These are phyloP conservation scores for Cecidostiba fungosa DNA, from an alignment of 2,888 invertebrate genomes.

Conservation along the genomic window DNA sequence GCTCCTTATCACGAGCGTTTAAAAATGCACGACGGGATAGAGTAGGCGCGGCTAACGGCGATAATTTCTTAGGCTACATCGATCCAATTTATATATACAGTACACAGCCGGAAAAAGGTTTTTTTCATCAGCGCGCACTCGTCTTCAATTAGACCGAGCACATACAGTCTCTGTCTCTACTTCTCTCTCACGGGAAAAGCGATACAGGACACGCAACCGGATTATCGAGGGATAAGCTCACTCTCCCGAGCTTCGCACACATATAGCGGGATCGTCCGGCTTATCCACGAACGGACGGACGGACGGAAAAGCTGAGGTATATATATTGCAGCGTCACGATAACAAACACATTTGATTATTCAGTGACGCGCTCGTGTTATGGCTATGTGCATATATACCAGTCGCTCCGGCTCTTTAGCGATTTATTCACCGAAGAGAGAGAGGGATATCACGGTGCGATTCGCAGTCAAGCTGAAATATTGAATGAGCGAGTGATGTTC, in stretches of 20 bases:
- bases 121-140: neutral
- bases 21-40: neutral
- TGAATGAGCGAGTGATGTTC: slow-evolving; percentile 22
- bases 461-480: slow-evolving; percentile 27
- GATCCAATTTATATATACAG: slow-evolving; percentile 5
- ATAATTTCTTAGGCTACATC: slow-evolving; percentile 7
- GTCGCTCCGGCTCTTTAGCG: neutral
- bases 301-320: neutral
- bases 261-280: neutral
- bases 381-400: neutral
- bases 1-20: slow-evolving; percentile 1
- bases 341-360: slow-evolving; percentile 49
- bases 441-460: neutral
- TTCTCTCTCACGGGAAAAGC: neutral
- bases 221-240: slow-evolving; percentile 15
- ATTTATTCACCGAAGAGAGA: slow-evolving; percentile 31
- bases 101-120: neutral
- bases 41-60: neutral
- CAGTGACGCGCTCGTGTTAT: slow-evolving; percentile 21
- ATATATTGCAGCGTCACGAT: slow-evolving; percentile 27
- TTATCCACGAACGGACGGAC: neutral
- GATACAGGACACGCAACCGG: slow-evolving; percentile 11
- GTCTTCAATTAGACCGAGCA: slow-evolving; percentile 36
- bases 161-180: too few relatives aligned
- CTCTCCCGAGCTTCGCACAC: neutral